Evolutionary conservation across 92 coral and sea anemone genomes (phyloP).

Genomic region (Muricea muricata): DNA sequence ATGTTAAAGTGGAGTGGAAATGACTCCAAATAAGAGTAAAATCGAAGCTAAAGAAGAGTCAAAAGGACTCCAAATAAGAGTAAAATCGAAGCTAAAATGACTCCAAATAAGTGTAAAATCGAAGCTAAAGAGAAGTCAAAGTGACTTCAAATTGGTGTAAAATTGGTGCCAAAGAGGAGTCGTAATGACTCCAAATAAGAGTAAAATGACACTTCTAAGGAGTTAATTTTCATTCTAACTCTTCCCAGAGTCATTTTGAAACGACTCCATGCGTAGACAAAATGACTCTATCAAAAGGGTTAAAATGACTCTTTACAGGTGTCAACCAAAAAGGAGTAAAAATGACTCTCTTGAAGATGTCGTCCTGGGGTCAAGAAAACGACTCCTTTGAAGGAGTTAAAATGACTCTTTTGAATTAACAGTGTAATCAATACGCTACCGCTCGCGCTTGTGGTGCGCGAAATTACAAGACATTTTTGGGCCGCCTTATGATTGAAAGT

Average conservation of each 20-base stretch:
- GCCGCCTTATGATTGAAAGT: no score
- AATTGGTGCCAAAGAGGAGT: neutral
- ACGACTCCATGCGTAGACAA: neutral
- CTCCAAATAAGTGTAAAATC: neutral
- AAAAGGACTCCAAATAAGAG: neutral
- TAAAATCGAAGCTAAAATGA: neutral
- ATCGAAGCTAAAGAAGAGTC: neutral
- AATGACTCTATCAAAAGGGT: slow-evolving; percentile 1
- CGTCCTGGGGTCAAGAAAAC: slow-evolving; percentile 27
- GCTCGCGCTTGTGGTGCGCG: no score
- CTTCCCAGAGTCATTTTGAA: neutral
- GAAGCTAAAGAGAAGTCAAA: neutral
- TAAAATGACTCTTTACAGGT: slow-evolving; percentile 10
- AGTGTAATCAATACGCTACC: no score
- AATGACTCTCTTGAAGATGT: slow-evolving; percentile 3
- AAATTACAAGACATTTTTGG: no score
- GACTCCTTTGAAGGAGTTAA: slow-evolving; percentile 19
- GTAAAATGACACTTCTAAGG: neutral
- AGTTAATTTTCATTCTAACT: neutral
- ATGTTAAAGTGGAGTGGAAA: neutral
- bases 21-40: slow-evolving; percentile 2
- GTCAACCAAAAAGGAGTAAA: neutral
- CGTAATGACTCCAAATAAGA: neutral
- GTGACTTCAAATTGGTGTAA: neutral
- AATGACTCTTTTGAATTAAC: slow-evolving; percentile 18